These are phyloP conservation scores for Delia radicum DNA, from an alignment of 1,140 invertebrate genomes.

Conservation along the genomic window DNA sequence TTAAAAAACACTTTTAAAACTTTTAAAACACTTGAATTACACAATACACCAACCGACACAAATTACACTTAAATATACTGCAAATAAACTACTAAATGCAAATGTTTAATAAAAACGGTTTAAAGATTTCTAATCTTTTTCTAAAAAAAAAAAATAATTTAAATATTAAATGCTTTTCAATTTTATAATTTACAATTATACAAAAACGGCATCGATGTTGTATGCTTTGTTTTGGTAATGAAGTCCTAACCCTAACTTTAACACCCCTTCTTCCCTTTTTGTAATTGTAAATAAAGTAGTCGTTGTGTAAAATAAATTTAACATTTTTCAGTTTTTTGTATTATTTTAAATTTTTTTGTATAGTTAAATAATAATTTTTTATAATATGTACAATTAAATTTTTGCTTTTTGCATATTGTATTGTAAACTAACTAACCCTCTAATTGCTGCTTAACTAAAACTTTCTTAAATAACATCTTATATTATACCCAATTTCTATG, in stretches of 20 bases:
- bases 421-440: background rate
- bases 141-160: background rate
- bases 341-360: background rate
- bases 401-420: conserved; percentile 1
- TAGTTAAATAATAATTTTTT: background rate
- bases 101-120: background rate
- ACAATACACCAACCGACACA: background rate
- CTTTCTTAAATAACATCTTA: background rate
- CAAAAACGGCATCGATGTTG: background rate
- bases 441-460: background rate
- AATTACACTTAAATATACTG: background rate
- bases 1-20: background rate
- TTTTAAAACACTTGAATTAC: background rate
- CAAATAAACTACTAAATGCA: background rate
- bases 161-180: background rate
- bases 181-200: background rate
- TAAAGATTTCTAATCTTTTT: background rate
- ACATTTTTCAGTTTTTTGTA: background rate
- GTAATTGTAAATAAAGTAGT: background rate
- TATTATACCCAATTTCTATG: background rate
- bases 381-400: background rate
- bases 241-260: background rate
- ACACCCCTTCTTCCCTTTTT: background rate
- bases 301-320: background rate
- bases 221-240: background rate